Evolutionary conservation across 2,797 vertebrate species (phyloP), one percentile per base, ranked within the genome.

Genomic region (Orestias chungarensis): DNA sequence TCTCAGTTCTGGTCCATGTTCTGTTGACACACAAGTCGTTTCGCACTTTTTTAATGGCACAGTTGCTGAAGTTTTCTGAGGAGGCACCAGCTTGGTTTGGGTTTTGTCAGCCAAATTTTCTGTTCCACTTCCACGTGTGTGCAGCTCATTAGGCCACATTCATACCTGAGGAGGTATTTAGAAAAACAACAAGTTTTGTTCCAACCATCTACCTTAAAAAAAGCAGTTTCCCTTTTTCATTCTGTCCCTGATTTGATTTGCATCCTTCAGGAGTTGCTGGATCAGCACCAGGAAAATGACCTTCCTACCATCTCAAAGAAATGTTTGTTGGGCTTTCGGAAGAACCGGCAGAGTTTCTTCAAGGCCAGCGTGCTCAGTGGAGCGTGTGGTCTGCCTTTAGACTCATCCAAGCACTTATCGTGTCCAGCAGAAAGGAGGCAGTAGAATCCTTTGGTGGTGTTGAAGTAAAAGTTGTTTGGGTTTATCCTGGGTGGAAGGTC

Each of bases 371-470:
- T 25, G 68, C 93, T 90, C 0, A 96, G 85, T 0, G 94, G 90
- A 0, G 95, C 95, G 0, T 96, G 95, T 0, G 94, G 94, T 12
- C 95, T 85, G 38, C 95, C 95, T 82, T 96, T 96, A 2, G 95
- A 96, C 68, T 94, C 92, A 47, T 95, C 95, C 86, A 96, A 92
- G 85, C 95, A 96, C 84, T 94, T 94, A 77, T 95, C 94, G 0
- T 91, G 94, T 70, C 95, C 94, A 0, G 86, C 91, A 0, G 93
- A 91, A 57, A 92, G 86, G 73, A 96, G 91, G 86, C 95, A 96
- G 90, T 95, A 96, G 92, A 96, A 96, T 62, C 95, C 95, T 74
- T 95, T 95, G 55, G 95, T 96, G 81, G 87, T 82, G 83, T 96
- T 96, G 89, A 95, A 96, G 86, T 95, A 95, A 87, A 96, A 96